phyloP scores from a whole-genome alignment of 1,140 invertebrate species.

The Caenorhabditis remanei region DNA sequence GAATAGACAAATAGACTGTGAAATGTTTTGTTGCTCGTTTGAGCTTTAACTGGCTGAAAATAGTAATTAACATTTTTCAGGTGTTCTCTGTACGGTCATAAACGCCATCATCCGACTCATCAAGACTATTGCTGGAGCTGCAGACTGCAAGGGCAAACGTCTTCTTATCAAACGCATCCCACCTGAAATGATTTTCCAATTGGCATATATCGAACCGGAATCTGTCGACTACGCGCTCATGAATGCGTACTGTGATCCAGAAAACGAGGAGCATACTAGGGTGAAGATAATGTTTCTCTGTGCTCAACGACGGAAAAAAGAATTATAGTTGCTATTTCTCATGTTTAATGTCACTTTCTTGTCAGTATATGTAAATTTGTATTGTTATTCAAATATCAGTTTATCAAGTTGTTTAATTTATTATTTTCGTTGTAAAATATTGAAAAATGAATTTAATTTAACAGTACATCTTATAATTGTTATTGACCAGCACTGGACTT shows the following conservation, averaged over 20 bases:
- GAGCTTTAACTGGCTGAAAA: not conserved
- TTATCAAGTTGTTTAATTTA: too few relatives aligned
- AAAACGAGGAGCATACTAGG: slow-evolving; percentile 23
- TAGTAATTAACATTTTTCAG: not conserved
- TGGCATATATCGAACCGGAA: slow-evolving; percentile 17
- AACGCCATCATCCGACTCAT: slow-evolving; percentile 12
- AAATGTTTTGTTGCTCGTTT: not conserved
- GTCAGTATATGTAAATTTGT: not conserved
- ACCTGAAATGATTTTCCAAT: not conserved
- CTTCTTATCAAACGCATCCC: not conserved
- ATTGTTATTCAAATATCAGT: too few relatives aligned
- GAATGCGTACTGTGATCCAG: slow-evolving; percentile 25
- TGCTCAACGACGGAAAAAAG: not conserved
- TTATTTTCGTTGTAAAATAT: too few relatives aligned
- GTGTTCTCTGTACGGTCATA: not conserved
- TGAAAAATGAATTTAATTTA: too few relatives aligned
- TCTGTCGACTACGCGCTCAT: slow-evolving; percentile 11
- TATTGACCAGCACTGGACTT: slow-evolving; percentile 44
- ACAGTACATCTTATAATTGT: not conserved
- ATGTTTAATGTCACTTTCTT: not conserved
- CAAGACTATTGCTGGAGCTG: slow-evolving; percentile 27
- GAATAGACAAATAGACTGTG: not conserved
- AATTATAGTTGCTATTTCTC: not conserved
- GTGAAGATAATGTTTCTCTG: not conserved
- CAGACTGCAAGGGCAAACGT: slow-evolving; percentile 25